Percentiles rank a stretch among this genome's conserved stretches.
These are phyloP conservation scores for Hippocampus mohnikei DNA, from an alignment of 2,113 vertebrate species.

Conservation along the genomic window DNA sequence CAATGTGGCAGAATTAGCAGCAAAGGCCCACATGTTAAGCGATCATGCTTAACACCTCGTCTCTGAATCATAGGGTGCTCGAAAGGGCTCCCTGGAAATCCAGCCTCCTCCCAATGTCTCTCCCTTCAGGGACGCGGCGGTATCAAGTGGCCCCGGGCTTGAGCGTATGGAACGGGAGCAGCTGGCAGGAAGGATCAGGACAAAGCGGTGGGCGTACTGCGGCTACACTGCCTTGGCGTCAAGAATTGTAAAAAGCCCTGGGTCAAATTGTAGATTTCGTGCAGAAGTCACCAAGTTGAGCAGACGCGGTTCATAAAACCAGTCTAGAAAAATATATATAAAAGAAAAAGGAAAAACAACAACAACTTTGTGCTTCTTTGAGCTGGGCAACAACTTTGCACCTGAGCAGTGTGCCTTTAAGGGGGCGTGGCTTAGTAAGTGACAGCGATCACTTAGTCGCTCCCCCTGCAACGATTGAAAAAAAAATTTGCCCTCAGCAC, in stretches of 20 bases:
- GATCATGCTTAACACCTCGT: constrained; percentile 26
- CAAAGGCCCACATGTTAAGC: constrained; percentile 25
- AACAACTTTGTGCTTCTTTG: no score
- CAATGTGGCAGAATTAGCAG: constrained; percentile 32
- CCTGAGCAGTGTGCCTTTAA: no score
- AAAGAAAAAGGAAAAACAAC: no score
- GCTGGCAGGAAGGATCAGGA: constrained; percentile 63
- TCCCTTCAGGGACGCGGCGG: constrained; percentile 36
- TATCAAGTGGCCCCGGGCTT: constrained; percentile 37
- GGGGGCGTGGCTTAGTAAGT: no score
- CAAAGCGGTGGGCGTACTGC: constrained; percentile 40
- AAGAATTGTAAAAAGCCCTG: constrained; percentile 6
- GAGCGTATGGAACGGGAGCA: constrained; percentile 66
- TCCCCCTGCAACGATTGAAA: no score
- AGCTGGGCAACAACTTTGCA: no score
- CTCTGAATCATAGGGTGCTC: constrained; percentile 20
- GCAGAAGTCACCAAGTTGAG: no score
- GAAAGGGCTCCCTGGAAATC: constrained; percentile 49
- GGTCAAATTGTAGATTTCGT: background rate
- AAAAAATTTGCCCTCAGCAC: no score
- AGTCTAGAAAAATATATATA: no score
- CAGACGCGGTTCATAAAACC: no score
- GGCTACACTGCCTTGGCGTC: constrained; percentile 11
- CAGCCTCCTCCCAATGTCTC: constrained; percentile 39
- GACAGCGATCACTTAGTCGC: no score